Base-by-base conservation (phyloP, 2,113 vertebrate species). In the Laticauda laticaudata region DNA sequence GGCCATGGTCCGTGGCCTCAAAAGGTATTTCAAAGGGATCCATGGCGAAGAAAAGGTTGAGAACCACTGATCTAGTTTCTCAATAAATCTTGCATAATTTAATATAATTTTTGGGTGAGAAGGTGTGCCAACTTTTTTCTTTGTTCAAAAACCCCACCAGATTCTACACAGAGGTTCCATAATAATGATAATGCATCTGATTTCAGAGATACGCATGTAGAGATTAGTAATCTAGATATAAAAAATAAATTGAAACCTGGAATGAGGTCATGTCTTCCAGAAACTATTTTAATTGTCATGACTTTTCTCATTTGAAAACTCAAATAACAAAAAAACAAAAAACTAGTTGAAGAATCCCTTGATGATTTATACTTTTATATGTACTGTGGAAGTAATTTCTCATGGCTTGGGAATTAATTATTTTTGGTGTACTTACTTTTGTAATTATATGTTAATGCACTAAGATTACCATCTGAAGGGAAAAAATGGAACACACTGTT, bases 401-500 rank as follows among this genome's bases (percentile, higher is more conserved):
- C 26, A 6, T 87, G 86, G 9, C 53, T 88, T 88, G 51, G 87
- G n/a, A 88, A 88, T 53, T 55, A 56, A 54, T n/a, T 88, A 88
- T 56, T 88, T 56, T 55, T 55, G 53, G 53, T 20, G 29, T 34
- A 88, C 14, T 29, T 87, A 87, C 24, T 34, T 11, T 48, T 87
- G 45, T 51, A 29, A 48, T 87, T 48, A 87, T 88, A 56, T 88
- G 53, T 34, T 88, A 54, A 56, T 87, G 45, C 21, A 21, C 23
- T 86, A 48, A 87, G 24, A 88, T 56, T 2, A 56, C 34, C 53
- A 88, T 23, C 6, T 23, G 18, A 56, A n/a, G 93, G 54, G 86
- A 43, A 75, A 54, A 90, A 87, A 53, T 24, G 54, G 81, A 95
- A 94, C 94, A 95, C 4, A 20, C 39, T 89, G 93, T 94, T 95